Evolutionary conservation across 64 coral and sea anemone genomes (phyloP).

Genomic region (Trachythela sp.): DNA sequence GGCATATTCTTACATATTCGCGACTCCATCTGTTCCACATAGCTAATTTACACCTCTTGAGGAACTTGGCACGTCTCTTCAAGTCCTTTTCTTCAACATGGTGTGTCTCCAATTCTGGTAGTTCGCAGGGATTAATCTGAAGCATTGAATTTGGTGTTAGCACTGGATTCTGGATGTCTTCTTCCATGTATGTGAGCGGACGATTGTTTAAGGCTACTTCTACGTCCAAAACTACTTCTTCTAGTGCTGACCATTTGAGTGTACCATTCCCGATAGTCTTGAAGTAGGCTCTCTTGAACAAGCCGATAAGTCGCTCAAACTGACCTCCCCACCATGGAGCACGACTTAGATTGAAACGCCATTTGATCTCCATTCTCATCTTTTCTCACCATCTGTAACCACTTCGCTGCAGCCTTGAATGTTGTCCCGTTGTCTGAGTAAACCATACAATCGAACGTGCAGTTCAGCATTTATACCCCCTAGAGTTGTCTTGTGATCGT

Average conservation of each 20-base stretch:
- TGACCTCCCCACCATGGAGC: no score
- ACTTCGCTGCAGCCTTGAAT: no score
- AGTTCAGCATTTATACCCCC: no score
- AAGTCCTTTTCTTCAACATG: neutral
- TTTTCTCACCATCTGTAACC: no score
- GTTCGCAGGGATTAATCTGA: neutral
- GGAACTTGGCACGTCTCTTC: neutral
- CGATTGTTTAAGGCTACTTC: neutral
- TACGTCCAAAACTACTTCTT: neutral
- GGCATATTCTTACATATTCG: no score
- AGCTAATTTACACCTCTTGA: neutral
- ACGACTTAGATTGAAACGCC: neutral
- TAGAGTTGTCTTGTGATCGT: no score
- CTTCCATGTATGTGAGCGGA: neutral
- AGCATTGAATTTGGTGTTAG: neutral
- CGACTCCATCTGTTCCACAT: no score
- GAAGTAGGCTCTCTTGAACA: neutral
- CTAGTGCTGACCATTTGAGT: neutral
- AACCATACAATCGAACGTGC: neutral
- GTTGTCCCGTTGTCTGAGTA: neutral
- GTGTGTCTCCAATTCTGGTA: neutral
- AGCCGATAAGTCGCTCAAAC: neutral
- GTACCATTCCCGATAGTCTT: neutral
- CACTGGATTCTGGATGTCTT: neutral
- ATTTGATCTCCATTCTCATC: neutral